These are phyloP conservation scores for Cynopterus sphinx DNA, from an alignment of 2,797 vertebrate genomes.

Conservation along the genomic window DNA sequence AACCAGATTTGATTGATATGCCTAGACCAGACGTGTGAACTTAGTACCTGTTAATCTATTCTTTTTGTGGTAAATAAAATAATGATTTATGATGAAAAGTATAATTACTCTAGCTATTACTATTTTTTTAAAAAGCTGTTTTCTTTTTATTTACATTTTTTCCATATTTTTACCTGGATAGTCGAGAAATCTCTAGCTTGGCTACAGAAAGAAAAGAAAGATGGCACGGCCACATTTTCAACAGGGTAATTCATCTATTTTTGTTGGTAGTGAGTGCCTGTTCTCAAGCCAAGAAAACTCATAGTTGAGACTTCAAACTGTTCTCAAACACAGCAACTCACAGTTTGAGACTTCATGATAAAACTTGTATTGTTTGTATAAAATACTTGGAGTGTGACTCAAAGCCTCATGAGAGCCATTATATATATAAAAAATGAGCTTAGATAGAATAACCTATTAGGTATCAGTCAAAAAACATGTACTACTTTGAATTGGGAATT, in stretches of 20 bases:
- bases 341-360: not conserved
- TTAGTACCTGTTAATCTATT: not conserved
- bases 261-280: not conserved
- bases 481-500: not conserved
- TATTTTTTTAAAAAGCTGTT: not conserved
- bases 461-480: not conserved
- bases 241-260: not conserved
- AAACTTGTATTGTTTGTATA: not conserved
- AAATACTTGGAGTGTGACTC: constrained; percentile 6
- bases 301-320: not conserved
- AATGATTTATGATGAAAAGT: not conserved
- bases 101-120: not conserved
- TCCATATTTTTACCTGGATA: not conserved
- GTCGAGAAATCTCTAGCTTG: constrained; percentile 20
- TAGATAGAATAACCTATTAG: not conserved
- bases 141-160: not conserved
- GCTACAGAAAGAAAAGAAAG: not conserved
- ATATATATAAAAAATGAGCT: not conserved
- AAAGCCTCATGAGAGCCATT: not conserved
- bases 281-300: not conserved
- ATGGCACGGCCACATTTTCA: not conserved
- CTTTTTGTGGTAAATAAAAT: not conserved
- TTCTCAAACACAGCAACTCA: not conserved
- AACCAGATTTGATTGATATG: not conserved
- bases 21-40: not conserved